These are phyloP conservation scores for Misgurnus anguillicaudatus DNA, from an alignment of 2,113 vertebrate genomes.

Conservation along the genomic window DNA sequence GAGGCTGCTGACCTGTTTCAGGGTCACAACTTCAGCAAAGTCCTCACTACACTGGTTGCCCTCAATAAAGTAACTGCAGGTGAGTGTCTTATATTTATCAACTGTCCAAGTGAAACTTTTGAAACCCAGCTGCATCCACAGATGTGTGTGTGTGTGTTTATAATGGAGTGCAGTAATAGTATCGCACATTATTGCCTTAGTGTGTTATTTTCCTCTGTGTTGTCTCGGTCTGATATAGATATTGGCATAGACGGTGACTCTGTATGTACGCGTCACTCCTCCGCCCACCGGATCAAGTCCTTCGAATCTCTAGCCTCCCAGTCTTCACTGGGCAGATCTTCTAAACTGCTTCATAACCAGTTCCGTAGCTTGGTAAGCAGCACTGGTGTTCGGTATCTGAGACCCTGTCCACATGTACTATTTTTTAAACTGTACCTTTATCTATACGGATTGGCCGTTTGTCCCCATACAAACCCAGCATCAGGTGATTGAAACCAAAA, in stretches of 20 bases:
- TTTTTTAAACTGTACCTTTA: no score
- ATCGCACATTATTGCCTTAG: constrained; percentile 20
- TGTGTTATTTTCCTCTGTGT: constrained; percentile 56
- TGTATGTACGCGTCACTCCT: constrained; percentile 87
- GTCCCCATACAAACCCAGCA: no score
- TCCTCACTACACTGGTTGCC: constrained; percentile 91
- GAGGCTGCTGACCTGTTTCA: constrained; percentile 96
- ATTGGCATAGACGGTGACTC: constrained; percentile 96
- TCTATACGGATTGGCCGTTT: no score
- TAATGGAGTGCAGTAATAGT: neutral
- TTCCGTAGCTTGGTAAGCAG: constrained; percentile 94
- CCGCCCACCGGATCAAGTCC: constrained; percentile 92
- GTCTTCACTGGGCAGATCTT: constrained; percentile 84
- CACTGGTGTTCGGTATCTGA: neutral
- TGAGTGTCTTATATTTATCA: constrained; percentile 65
- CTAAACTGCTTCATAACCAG: constrained; percentile 93
- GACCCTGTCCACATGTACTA: neutral
- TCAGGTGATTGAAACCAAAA: no score
- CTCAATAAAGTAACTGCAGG: constrained; percentile 98
- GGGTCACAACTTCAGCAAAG: constrained; percentile 94
- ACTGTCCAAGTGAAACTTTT: neutral
- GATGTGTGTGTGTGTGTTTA: neutral
- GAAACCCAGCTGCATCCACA: neutral
- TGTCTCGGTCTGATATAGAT: constrained; percentile 73
- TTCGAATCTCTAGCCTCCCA: constrained; percentile 93